Conservation (phyloP, 2,113 vertebrate species). For the Junco hyemalis region DNA sequence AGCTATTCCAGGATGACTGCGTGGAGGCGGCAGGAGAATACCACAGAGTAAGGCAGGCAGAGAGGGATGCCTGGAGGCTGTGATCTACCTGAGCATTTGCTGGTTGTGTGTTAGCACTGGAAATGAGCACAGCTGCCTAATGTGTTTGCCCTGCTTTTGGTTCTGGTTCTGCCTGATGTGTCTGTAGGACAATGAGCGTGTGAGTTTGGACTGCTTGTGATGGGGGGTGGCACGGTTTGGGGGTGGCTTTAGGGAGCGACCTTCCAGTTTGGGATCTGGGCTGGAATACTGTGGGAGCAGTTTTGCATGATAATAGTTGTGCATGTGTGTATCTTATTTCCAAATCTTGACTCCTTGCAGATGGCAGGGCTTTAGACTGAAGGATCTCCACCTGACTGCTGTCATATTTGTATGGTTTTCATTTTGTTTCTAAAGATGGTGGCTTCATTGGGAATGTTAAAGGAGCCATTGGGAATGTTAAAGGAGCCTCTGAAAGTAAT, state of each 20-base stretch:
- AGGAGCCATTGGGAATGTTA: background rate
- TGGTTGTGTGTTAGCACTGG: background rate
- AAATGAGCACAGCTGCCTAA: background rate
- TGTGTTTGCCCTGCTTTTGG: background rate
- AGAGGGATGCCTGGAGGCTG: background rate
- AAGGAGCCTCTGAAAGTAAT: background rate
- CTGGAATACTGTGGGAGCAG: background rate
- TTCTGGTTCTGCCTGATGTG: background rate
- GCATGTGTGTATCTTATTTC: background rate
- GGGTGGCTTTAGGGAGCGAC: background rate
- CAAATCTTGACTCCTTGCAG: conserved; percentile 16
- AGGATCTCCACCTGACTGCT: background rate
- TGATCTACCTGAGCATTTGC: background rate
- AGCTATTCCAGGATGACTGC: background rate
- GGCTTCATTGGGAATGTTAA: background rate
- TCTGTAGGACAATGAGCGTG: background rate
- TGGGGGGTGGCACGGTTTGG: background rate
- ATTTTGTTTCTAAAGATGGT: background rate
- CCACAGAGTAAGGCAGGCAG: background rate
- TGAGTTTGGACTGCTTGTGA: background rate
- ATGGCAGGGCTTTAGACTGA: background rate
- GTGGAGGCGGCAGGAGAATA: background rate
- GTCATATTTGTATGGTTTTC: background rate
- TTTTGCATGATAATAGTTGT: background rate
- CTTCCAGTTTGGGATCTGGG: background rate